Percentiles rank a stretch among this genome's conserved stretches.
Evolutionary conservation across 2,797 vertebrate species (phyloP).

Genomic region (Sebastes diaconus): DNA sequence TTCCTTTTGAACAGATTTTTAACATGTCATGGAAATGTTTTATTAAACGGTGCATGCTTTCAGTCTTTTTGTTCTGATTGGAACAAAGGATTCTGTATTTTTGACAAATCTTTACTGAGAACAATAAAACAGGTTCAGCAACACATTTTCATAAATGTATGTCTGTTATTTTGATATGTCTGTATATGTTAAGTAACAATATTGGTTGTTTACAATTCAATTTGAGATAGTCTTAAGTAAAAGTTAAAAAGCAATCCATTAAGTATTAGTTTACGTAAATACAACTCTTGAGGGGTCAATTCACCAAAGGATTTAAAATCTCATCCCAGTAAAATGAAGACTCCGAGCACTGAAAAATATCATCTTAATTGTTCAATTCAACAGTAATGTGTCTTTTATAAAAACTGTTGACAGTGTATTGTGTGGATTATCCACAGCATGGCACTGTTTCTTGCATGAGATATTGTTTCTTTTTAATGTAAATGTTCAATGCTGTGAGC

Average conservation of each 20-base stretch:
- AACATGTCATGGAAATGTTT: conserved; percentile 75
- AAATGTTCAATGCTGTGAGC: neutral
- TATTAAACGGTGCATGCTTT: conserved; percentile 80
- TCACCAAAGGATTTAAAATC: neutral
- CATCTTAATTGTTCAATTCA: neutral
- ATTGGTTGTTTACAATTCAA: neutral
- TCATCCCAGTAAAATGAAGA: too few species aligned
- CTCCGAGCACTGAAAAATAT: neutral
- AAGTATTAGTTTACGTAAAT: neutral
- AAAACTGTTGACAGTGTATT: neutral
- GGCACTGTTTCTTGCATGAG: neutral
- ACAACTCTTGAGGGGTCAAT: neutral
- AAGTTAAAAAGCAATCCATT: neutral
- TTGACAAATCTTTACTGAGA: conserved; percentile 72
- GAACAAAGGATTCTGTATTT: conserved; percentile 77
- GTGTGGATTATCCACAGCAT: neutral
- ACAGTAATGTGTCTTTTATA: neutral
- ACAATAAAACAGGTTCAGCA: conserved; percentile 74
- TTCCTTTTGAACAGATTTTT: conserved; percentile 79
- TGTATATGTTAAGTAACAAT: neutral
- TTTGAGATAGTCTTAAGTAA: neutral
- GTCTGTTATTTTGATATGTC: neutral
- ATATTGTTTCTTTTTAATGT: neutral
- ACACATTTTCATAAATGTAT: conserved; percentile 1
- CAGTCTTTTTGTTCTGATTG: conserved; percentile 65